Base-by-base conservation (phyloP, 2,797 vertebrate species). In the Petrocephalus schoutedeni region DNA sequence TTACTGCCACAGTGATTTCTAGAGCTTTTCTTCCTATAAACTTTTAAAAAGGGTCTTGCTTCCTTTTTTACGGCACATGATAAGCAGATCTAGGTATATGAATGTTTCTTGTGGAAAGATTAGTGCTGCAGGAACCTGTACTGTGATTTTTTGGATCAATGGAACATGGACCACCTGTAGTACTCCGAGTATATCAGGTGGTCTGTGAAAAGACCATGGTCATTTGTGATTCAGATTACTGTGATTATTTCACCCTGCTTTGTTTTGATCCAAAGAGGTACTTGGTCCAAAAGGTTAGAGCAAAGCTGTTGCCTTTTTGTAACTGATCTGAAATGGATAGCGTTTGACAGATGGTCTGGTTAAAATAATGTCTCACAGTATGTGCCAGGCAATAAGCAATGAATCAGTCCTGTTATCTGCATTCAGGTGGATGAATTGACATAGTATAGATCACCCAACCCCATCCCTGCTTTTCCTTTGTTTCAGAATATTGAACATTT, bases 401-500 rank as follows among this genome's bases (percentile, higher is more conserved):
- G 91, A 90, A 93, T 92, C 92, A 93, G 94, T 94, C 92, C 91
- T 87, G 91, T 94, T 94, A 92, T 77, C 32, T 90, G 87, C 90
- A 88, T 91, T 54, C 92, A 90, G 89, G 90, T 91, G 89, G 89
- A 89, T 88, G 90, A 90, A 91, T 45, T 91, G 89, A 91, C 86
- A 87, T 64, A 91, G 71, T 74, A 84, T n/a, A 74, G 67, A 86
- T 36, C 51, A 53, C 59, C 57, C 77, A n/a, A 80, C 88, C 36
- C 61, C 91, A 45, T 36, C 19, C 89, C 56, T 90, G 92, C 93
- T 93, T 94, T 94, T 93, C 93, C 93, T 93, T 94, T 94, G 94
- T 94, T 94, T 93, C 89, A 87, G 90, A 92, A 93, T 93, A 92
- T 93, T 92, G 92, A 93, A 91, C 90, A 88, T 94, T 94, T 95